A percentile compares a stretch with the other conserved stretches of the same genome.
Evolutionary conservation across 2,797 vertebrate species (phyloP).

Genomic region (Mareca penelope): DNA sequence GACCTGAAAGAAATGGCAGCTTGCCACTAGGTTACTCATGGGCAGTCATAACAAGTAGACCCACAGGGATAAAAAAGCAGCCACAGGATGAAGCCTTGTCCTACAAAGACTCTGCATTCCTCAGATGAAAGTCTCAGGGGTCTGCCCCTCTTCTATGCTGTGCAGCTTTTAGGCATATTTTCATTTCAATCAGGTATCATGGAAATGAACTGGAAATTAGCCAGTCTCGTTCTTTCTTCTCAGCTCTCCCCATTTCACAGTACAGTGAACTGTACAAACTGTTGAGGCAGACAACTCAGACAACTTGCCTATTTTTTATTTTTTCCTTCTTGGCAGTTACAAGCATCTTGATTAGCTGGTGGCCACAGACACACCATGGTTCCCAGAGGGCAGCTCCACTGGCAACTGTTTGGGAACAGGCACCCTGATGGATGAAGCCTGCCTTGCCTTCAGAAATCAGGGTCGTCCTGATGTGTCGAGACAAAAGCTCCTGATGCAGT

Average conservation of each 20-base stretch:
- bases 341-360: background rate
- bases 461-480: background rate
- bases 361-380: fast-evolving
- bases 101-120: background rate
- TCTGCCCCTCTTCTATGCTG: background rate
- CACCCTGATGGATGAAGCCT: background rate
- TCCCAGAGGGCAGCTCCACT: background rate
- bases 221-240: background rate
- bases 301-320: background rate
- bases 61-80: background rate
- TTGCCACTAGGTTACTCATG: background rate
- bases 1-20: background rate
- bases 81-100: background rate
- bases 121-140: background rate
- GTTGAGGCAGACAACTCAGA: background rate
- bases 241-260: background rate
- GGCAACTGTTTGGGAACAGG: background rate
- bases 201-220: constrained; percentile 7
- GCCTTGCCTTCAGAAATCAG: background rate
- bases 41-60: constrained; percentile 16
- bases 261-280: background rate
- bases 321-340: background rate
- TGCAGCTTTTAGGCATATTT: background rate
- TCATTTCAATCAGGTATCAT: background rate
- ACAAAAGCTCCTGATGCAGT: background rate